Evolutionary conservation across 2,797 vertebrate species (phyloP).

Genomic region (Eulemur albifrons): DNA sequence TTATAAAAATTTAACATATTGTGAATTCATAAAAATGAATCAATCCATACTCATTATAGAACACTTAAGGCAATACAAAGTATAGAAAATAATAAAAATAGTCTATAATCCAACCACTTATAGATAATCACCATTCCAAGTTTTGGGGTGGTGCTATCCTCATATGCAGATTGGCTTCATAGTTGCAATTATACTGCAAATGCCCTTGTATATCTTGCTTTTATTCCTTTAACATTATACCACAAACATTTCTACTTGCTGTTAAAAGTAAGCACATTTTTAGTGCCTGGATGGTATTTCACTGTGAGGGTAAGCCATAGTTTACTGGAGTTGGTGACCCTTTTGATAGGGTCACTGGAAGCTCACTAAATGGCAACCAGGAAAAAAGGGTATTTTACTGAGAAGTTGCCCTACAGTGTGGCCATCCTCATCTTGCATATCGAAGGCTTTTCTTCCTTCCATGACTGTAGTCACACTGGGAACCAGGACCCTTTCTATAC

Average conservation of each 20-base stretch:
- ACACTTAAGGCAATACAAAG: background rate
- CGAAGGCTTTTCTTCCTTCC: background rate
- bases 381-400: background rate
- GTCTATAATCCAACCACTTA: background rate
- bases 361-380: background rate
- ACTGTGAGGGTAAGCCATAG: background rate
- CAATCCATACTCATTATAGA: background rate
- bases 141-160: background rate
- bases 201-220: background rate
- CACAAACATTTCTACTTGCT: background rate
- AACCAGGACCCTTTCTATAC: background rate
- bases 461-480: background rate
- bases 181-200: background rate
- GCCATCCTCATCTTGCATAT: background rate
- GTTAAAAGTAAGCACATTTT: constrained; percentile 17
- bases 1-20: too few species aligned
- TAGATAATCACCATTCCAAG: background rate
- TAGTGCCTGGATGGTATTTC: background rate
- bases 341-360: background rate
- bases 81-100: background rate
- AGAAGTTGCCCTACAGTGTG: background rate
- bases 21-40: background rate
- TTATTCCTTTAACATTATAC: background rate
- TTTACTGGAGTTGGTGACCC: background rate
- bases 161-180: background rate